These are phyloP conservation scores for Drosophila neocordata DNA, from an alignment of 1,140 invertebrate genomes.

Conservation along the genomic window DNA sequence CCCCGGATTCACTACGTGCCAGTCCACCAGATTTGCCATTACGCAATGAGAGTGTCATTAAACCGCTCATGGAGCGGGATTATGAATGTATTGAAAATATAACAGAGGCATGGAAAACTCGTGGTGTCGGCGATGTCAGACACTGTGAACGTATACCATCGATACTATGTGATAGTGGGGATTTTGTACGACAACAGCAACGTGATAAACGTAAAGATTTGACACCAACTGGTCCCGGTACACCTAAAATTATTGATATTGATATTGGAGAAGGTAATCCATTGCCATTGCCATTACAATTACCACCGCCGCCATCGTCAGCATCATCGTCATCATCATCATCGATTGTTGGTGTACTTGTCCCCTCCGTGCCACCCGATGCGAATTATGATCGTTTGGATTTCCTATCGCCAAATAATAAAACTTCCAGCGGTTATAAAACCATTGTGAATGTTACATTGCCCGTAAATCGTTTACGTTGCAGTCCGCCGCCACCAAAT, in stretches of 20 bases:
- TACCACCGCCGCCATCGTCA: background rate
- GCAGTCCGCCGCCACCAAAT: slow-evolving; percentile 62
- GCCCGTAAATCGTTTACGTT: slow-evolving; percentile 62
- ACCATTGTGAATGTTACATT: slow-evolving; percentile 84
- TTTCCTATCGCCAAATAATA: slow-evolving; percentile 90
- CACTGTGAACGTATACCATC: slow-evolving; percentile 85
- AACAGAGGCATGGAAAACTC: slow-evolving; percentile 90
- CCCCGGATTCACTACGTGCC: slow-evolving; percentile 35
- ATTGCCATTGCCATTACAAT: background rate
- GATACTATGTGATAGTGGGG: slow-evolving; percentile 70
- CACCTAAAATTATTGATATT: slow-evolving; percentile 73
- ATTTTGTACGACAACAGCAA: slow-evolving; percentile 77
- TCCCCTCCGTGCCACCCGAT: slow-evolving; percentile 51
- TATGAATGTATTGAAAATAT: slow-evolving; percentile 82
- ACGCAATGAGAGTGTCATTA: slow-evolving; percentile 63
- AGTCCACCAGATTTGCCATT: slow-evolving; percentile 67
- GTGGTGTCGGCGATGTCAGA: slow-evolving; percentile 88
- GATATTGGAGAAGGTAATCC: slow-evolving; percentile 66
- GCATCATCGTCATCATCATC: background rate
- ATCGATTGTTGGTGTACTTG: slow-evolving; percentile 9
- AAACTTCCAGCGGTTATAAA: slow-evolving; percentile 88
- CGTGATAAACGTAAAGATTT: slow-evolving; percentile 76
- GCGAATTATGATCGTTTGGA: slow-evolving; percentile 90
- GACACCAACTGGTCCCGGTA: slow-evolving; percentile 34
- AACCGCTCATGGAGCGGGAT: slow-evolving; percentile 53